Conservation (phyloP, 2,888 invertebrate species). For the Eutolmus rufibarbis region DNA sequence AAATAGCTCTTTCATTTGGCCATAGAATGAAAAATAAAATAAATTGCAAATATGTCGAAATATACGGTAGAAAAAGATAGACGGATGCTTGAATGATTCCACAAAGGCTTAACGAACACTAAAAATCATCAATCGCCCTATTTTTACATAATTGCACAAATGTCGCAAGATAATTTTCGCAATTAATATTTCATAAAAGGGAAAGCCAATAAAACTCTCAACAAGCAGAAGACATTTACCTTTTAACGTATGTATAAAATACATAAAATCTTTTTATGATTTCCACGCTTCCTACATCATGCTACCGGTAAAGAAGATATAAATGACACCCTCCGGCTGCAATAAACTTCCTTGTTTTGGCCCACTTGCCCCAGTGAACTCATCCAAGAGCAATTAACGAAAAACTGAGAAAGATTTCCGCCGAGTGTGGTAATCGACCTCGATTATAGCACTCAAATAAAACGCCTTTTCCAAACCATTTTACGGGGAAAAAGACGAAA, state of each 20-base stretch:
- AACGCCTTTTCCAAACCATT: constrained; percentile 5
- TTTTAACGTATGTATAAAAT: neutral
- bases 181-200: neutral
- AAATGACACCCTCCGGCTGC: neutral
- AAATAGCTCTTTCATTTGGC: no score
- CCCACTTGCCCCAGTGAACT: neutral
- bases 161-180: neutral
- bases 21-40: no score
- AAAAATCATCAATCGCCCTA: neutral
- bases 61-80: no score
- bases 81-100: no score
- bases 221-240: neutral
- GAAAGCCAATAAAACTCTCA: neutral
- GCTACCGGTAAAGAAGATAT: neutral
- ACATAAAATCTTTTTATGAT: neutral
- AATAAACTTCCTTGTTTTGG: neutral
- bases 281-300: neutral
- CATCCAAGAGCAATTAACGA: neutral
- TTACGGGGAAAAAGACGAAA: neutral
- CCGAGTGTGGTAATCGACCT: neutral
- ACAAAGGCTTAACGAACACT: no score
- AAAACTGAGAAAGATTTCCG: neutral
- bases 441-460: neutral
- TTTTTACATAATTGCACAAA: neutral
- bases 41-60: no score